Conservation (phyloP, 2,888 invertebrate genomes). For the Drosophila tanythrix region DNA sequence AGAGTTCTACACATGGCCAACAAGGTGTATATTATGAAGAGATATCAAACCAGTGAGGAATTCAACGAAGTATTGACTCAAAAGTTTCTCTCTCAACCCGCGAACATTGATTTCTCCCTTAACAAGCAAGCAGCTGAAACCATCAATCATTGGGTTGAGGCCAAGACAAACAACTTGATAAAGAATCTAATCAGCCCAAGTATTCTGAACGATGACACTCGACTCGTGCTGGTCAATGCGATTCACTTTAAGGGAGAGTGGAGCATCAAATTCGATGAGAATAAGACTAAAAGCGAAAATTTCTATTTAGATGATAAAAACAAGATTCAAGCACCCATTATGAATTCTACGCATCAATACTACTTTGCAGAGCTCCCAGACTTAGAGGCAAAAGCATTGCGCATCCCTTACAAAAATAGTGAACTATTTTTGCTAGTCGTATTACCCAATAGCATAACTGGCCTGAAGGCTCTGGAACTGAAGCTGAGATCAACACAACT, state of each 20-base stretch:
- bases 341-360: conserved; percentile 86
- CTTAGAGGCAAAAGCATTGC: conserved; percentile 84
- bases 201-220: conserved; percentile 86
- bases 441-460: conserved; percentile 88
- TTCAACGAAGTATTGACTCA: conserved; percentile 87
- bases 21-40: conserved; percentile 88
- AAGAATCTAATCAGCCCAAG: conserved; percentile 88
- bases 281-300: conserved; percentile 86
- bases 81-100: conserved; percentile 88
- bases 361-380: conserved; percentile 57
- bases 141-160: conserved; percentile 93
- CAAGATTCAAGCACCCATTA: conserved; percentile 87
- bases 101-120: conserved; percentile 87
- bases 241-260: conserved; percentile 93
- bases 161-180: conserved; percentile 92
- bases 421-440: conserved; percentile 91
- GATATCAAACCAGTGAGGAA: conserved; percentile 86
- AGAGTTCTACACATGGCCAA: conserved; percentile 87
- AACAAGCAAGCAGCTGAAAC: conserved; percentile 85
- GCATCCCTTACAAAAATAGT: conserved; percentile 89
- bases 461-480: conserved; percentile 87
- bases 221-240: conserved; percentile 91
- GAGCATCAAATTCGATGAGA: conserved; percentile 88
- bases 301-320: conserved; percentile 87
- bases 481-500: conserved; percentile 87